Base-by-base conservation (phyloP, 2,888 invertebrate species). In the Neuroscelio doddi region DNA sequence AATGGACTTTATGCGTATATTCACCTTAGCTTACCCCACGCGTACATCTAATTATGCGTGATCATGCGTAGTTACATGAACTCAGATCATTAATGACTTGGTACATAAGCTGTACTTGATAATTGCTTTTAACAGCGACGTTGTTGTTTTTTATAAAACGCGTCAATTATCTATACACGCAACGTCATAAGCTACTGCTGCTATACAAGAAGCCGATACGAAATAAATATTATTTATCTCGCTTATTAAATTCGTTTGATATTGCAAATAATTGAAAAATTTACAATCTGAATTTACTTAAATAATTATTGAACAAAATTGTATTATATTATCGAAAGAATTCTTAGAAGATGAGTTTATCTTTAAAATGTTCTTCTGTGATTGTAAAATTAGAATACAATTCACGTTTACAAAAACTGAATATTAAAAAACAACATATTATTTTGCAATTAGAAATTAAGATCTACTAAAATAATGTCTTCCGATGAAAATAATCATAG, bases 71-170 rank as follows among this genome's bases (percentile, higher is more conserved):
- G 52, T 59, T 64, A 64, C 67, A 64, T 36, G 56, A 59, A 61
- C 52, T 56, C 49, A 27, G 52, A 67, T 67, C 63, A 68, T 64
- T 68, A 68, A 68, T 56, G 67, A 68, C 59, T 68, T 21, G 52
- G 61, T 64, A 61, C 64, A 59, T 52, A 57, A 61, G 58, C 44
- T 16, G 32, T 39, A 47, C 47, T 64, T 64, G 52, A 64, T 64
- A 68, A 64, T 68, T 64, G 59, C 56, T 57, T 47, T 49, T 17
- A 59, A 56, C 56, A 15, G 55, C 55, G 55, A 46, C 14, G 30
- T 56, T 56, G 63, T 67, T 63, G 67, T 67, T 56, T 52, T 51
- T 63, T 62, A 59, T 59, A 52, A 63, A 59, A 67, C 58, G 53
- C 66, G 62, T 67, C 66, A 67, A 67, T 67, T 67, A 62, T 53